phyloP scores from a whole-genome alignment of 1,140 invertebrate species.

The Armadillidium nasatum region DNA sequence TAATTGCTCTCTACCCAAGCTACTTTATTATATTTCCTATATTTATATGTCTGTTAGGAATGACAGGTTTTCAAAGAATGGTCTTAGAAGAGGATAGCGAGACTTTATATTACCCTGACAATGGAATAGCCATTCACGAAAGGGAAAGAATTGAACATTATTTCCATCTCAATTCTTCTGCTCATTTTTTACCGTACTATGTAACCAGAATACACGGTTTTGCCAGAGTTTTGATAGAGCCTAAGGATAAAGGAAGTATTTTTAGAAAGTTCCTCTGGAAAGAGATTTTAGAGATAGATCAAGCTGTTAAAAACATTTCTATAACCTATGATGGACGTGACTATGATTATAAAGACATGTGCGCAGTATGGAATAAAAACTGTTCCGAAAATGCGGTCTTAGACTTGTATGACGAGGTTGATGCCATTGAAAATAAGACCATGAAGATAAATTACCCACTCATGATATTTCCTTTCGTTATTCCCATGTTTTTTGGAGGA shows the following conservation, averaged over 20 bases:
- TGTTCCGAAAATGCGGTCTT: conserved; percentile 82
- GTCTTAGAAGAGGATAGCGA: conserved; percentile 87
- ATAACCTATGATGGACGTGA: conserved; percentile 60
- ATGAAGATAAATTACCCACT: conserved; percentile 76
- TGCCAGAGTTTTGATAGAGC: conserved; percentile 68
- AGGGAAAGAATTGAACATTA: conserved; percentile 72
- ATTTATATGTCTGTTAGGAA: conserved; percentile 69
- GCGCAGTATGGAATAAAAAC: conserved; percentile 72
- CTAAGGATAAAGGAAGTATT: conserved; percentile 76
- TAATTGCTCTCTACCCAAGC: conserved; percentile 59
- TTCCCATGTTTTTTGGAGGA: conserved; percentile 81
- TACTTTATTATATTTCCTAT: conserved; percentile 85
- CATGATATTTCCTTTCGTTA: conserved; percentile 79
- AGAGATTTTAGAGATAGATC: conserved; percentile 69
- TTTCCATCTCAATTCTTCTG: conserved; percentile 55
- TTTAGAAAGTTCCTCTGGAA: conserved; percentile 69
- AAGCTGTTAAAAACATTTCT: conserved; percentile 69
- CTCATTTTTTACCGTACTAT: conserved; percentile 69
- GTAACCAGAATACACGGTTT: conserved; percentile 76
- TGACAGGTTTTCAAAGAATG: conserved; percentile 74
- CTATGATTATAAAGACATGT: conserved; percentile 71
- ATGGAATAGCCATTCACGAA: conserved; percentile 64
- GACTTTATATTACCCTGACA: conserved; percentile 81
- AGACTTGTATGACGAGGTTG: conserved; percentile 70
- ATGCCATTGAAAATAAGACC: conserved; percentile 65